A percentile compares a stretch with the other conserved stretches of the same genome.
These are phyloP conservation scores for Rhinolophus ferrumequinum DNA, from an alignment of 2,113 vertebrate species.

Conservation along the genomic window DNA sequence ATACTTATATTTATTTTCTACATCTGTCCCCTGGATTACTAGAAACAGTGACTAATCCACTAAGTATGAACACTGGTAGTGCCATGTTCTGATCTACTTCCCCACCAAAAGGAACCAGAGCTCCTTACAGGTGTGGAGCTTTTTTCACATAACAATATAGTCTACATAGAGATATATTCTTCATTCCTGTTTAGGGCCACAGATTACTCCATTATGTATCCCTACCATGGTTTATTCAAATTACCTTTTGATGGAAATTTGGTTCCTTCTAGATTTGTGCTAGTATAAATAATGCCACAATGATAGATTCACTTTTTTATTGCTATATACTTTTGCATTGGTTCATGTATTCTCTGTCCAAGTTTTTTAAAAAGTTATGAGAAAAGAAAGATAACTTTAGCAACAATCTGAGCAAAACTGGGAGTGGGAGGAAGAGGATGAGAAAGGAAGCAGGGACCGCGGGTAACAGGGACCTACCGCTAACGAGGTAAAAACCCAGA, in stretches of 20 bases:
- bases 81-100: not conserved
- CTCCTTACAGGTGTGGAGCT: not conserved
- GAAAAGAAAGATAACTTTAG: not conserved
- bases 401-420: not conserved
- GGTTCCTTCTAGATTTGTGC: not conserved
- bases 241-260: not conserved
- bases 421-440: not conserved
- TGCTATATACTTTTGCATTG: not conserved
- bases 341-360: not conserved
- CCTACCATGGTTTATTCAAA: not conserved
- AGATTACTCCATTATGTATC: not conserved
- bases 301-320: not conserved
- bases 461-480: not conserved
- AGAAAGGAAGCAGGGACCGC: not conserved
- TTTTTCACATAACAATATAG: not conserved
- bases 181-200: not conserved
- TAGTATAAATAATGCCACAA: not conserved
- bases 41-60: not conserved
- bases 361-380: not conserved
- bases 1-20: not conserved
- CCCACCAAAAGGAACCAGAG: not conserved
- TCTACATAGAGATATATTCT: not conserved
- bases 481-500: too few relatives aligned
- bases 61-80: not conserved
- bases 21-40: not conserved